Evolutionary conservation across 2,888 invertebrate species (phyloP), one percentile per base, ranked within the genome.

Genomic region (Drosophila greeni): DNA sequence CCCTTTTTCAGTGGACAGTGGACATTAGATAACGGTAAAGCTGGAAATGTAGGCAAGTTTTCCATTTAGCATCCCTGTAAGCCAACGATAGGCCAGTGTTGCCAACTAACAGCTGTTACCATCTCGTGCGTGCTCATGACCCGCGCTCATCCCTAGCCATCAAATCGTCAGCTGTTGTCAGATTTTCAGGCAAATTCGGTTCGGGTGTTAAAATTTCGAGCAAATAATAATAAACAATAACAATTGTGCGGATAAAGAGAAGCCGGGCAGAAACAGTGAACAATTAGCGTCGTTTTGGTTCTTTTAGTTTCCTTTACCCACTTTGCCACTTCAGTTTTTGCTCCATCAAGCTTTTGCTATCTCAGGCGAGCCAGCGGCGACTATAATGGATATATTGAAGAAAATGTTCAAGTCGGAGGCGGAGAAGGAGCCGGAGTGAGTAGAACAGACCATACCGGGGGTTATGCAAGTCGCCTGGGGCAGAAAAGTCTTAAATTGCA

Each of bases 391-490:
- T 74, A 82, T 82, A 55, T 70, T 82, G n/a, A 82, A 79, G 77
- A 82, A 84, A 82, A 82, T 82, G 82, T 82, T 82, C 73, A 65
- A 83, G 70, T 72, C 79, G 52, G 73, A 78, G 39, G 55, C 78
- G 66, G 70, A 72, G 55, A 68, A 74, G 70, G 75, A 82, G 66
- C 59, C 70, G 49, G 84, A 75, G 77, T 78, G 64, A 78, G 77
- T 77, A 48, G 18, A 31, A n/a, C 14, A 1, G 14, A 8, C 20
- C 18, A 7, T 20, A 9, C 29, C 20, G 14, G 14, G 1, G 16
- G 20, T 69, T 69, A 67, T 54, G 67, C 70, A 68, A 23, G 23
- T 18, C 14, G 14, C 43, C 29, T 14, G n/a, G 8, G 20, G 31
- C 7, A 18, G 18, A 31, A 45, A 16, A 36, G 20, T 59, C 16